Conservation (phyloP, 2,888 invertebrate species). For the Alitta virens region DNA sequence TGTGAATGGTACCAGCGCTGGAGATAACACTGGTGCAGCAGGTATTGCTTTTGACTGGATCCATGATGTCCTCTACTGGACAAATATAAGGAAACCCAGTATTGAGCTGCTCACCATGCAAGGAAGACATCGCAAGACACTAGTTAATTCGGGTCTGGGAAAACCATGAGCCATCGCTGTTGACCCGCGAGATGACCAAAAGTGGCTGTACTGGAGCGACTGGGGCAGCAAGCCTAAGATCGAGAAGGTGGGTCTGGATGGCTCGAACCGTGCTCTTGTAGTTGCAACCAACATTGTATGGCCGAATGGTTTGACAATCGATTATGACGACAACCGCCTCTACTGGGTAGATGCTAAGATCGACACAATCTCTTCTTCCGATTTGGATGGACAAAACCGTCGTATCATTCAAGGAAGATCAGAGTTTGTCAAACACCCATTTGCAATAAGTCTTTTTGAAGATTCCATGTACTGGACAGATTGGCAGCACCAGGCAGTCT, state of each 20-base stretch:
- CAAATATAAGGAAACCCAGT: conserved; percentile 85
- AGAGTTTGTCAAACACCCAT: conserved; percentile 83
- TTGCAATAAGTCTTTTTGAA: conserved; percentile 95
- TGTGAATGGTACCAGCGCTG: conserved; percentile 69
- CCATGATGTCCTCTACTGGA: conserved; percentile 86
- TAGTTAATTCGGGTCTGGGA: conserved; percentile 80
- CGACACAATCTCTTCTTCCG: conserved; percentile 84
- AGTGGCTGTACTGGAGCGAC: no score
- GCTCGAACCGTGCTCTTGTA: conserved; percentile 12
- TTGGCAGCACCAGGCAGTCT: conserved; percentile 91
- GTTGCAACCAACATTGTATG: conserved; percentile 21
- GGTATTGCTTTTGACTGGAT: conserved; percentile 99
- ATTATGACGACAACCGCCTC: conserved; percentile 79
- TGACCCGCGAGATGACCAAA: no score
- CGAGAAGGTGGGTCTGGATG: conserved; percentile 25
- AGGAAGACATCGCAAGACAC: no score
- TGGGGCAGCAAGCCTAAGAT: no score
- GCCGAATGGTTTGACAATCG: no score
- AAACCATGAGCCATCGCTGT: conserved; percentile 93
- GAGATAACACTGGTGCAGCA: conserved; percentile 85
- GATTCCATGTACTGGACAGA: conserved; percentile 98
- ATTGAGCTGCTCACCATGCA: conserved; percentile 79
- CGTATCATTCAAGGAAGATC: conserved; percentile 64
- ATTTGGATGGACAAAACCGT: conserved; percentile 75
- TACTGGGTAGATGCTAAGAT: conserved; percentile 98